phyloP scores from a whole-genome alignment of 2,888 invertebrate genomes.

The Phorcus lineatus region DNA sequence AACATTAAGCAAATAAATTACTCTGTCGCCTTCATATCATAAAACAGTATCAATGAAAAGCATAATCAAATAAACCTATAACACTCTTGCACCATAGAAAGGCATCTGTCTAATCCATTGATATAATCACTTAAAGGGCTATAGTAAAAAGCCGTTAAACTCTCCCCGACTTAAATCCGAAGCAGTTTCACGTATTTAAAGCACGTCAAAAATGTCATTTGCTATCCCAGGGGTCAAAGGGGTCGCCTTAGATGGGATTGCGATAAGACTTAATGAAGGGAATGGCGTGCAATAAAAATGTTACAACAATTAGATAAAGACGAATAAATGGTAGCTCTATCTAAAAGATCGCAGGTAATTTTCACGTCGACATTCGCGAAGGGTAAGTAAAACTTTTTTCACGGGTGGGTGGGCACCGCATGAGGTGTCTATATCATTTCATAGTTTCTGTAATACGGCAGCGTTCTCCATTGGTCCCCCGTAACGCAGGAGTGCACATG shows the following conservation, averaged over 20 bases:
- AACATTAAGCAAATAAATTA: no score
- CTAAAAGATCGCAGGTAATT: not conserved
- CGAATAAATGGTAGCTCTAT: slow-evolving; percentile 11
- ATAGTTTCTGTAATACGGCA: not conserved
- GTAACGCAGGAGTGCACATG: no score
- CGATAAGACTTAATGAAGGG: not conserved
- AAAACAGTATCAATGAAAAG: no score
- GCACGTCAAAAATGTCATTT: not conserved
- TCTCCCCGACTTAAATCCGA: not conserved
- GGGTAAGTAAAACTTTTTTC: slow-evolving; percentile 15
- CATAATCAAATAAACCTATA: no score
- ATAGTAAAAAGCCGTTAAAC: not conserved
- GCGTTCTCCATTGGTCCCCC: not conserved
- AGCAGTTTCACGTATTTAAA: not conserved
- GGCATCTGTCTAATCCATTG: no score
- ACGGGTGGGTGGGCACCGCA: not conserved
- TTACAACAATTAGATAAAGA: slow-evolving; percentile 16
- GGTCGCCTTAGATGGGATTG: not conserved
- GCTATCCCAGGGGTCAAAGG: not conserved
- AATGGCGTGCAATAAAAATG: not conserved
- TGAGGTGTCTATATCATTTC: not conserved
- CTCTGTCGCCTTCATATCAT: no score
- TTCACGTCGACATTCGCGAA: not conserved
- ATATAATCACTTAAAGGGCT: no score
- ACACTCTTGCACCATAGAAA: no score